Percentiles rank a stretch among this genome's conserved stretches.
These are phyloP conservation scores for Nasua narica DNA, from an alignment of 2,797 vertebrate species.

Conservation along the genomic window DNA sequence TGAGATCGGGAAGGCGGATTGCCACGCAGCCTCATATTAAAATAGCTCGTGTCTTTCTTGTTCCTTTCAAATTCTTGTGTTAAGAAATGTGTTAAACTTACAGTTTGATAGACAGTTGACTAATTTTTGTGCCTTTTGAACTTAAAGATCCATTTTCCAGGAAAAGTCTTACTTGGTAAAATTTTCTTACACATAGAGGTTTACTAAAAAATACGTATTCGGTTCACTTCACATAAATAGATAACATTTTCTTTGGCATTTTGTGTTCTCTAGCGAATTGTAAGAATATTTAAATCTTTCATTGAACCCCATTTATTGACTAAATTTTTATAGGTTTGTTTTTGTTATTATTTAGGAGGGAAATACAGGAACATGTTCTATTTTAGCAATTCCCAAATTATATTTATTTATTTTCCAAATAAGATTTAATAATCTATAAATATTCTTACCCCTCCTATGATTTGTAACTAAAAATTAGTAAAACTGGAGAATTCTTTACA, in stretches of 20 bases:
- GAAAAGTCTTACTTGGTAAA: background rate
- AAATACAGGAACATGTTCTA: background rate
- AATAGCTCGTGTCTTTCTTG: background rate
- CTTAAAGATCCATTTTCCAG: background rate
- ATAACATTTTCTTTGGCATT: conserved; percentile 22
- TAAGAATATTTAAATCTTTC: conserved; percentile 8
- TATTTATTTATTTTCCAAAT: background rate
- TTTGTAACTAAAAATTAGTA: background rate
- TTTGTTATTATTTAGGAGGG: background rate
- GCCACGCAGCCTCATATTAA: background rate
- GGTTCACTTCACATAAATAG: background rate
- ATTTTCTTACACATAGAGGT: background rate
- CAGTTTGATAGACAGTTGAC: background rate
- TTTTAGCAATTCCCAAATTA: background rate
- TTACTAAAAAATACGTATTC: background rate
- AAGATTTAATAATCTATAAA: background rate
- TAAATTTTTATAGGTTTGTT: background rate
- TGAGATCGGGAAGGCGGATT: background rate
- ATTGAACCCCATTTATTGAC: background rate
- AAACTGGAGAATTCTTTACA: background rate
- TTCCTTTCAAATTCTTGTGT: background rate
- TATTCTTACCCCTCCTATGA: background rate
- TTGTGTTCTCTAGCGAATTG: background rate
- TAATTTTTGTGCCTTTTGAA: conserved; percentile 26
- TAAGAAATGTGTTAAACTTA: background rate